Base-by-base conservation (phyloP, 2,113 vertebrate genomes). In the Clupea harengus region DNA sequence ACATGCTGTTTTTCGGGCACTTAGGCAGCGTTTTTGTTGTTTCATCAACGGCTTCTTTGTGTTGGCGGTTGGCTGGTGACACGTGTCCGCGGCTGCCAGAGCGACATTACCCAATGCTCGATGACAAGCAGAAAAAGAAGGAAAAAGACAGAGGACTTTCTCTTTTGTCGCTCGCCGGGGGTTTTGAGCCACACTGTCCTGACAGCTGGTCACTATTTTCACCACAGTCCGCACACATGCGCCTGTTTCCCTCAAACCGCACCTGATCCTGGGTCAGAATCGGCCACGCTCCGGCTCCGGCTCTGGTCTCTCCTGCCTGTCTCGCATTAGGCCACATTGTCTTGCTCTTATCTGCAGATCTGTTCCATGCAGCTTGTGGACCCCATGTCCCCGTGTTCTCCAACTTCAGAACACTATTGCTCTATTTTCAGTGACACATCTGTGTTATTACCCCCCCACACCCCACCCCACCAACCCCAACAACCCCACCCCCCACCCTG, bases 401-500 rank as follows among this genome's bases (percentile, higher is more conserved):
- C 54, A 7, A 13, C 45, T 45, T 67, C 39, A 6, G 28, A 4
- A 39, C 45, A 20, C 57, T 64, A 20, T 49, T 15, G 17, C 4
- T 64, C 57, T 64, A 64, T 64, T 64, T 64, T 64, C 57, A 17
- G 28, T 39, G 67, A 81, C 11, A 25, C 45, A 60, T 44, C 81
- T n/a, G 57, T 25, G 22, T 64, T 64, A n/a, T 64, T 64, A 64
- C 82, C 39, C 82, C n/a, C 49, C 22, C 78, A 17, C 39, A 81
- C 75, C 45, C 45, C 45, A 82, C 85, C 87, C 46, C 11, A 52
- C 82, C 86, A 84, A 49, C 67, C 81, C 54, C 47, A 50, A 45
- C 88, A 85, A 82, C 82, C 45, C 81, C 86, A 11, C 86, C 83
- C 82, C 45, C 81, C 86, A 11, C 25, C 17, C 2, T 86, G 87